These are phyloP conservation scores for Lobophora halterata DNA, from an alignment of 2,888 invertebrate species.

Conservation along the genomic window DNA sequence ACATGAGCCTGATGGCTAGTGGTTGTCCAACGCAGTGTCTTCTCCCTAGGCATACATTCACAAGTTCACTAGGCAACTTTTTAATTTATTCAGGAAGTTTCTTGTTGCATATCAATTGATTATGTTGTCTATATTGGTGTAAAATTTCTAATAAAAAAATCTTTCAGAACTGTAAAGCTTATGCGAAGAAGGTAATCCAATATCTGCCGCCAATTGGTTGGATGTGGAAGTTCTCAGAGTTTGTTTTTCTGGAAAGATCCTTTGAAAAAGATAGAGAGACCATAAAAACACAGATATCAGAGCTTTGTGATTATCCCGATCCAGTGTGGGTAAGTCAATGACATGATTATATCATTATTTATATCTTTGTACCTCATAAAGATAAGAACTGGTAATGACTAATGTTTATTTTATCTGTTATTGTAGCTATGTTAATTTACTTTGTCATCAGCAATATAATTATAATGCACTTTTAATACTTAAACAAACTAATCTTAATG, in stretches of 20 bases:
- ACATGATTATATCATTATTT: slow-evolving; percentile 13
- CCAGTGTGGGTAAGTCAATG: slow-evolving; percentile 88
- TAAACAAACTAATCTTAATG: background rate
- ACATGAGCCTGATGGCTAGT: too few relatives aligned
- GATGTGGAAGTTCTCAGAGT: slow-evolving; percentile 98
- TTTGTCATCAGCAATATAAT: background rate
- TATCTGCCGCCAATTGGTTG: slow-evolving; percentile 96
- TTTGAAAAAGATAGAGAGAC: slow-evolving; percentile 94
- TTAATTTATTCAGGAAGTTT: too few relatives aligned
- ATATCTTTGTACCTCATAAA: slow-evolving; percentile 9
- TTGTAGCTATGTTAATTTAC: background rate
- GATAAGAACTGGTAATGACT: slow-evolving; percentile 7
- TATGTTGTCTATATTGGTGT: too few relatives aligned
- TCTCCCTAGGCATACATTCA: too few relatives aligned
- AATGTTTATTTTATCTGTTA: slow-evolving; percentile 8
- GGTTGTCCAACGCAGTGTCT: too few relatives aligned
- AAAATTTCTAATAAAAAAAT: slow-evolving; percentile 3
- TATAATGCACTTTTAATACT: background rate
- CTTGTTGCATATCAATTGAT: too few relatives aligned
- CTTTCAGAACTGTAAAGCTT: slow-evolving; percentile 94
- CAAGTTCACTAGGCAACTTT: too few relatives aligned
- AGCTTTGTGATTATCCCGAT: slow-evolving; percentile 93
- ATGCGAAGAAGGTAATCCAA: slow-evolving; percentile 94
- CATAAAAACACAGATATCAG: slow-evolving; percentile 89
- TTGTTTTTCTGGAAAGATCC: slow-evolving; percentile 94